phyloP scores from a whole-genome alignment of 2,797 vertebrate genomes.

The Phrynocephalus forsythii region DNA sequence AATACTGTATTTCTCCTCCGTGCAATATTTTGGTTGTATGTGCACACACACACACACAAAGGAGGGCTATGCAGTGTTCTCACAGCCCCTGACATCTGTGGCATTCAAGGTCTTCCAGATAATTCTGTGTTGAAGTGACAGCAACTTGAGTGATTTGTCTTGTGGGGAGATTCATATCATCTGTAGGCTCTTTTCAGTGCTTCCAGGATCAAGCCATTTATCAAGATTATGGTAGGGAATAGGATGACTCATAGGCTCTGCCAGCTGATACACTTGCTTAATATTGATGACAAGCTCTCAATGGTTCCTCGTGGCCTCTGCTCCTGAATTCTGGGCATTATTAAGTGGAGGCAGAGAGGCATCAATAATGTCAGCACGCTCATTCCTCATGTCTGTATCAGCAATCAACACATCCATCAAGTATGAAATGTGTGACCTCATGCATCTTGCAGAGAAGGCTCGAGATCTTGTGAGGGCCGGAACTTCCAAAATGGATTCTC shows the following conservation, averaged over 20 bases:
- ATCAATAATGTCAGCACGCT: slow-evolving; percentile 31
- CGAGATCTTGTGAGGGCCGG: background rate
- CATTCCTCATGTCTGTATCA: slow-evolving; percentile 4
- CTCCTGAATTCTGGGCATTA: slow-evolving; percentile 23
- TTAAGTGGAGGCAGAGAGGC: slow-evolving; percentile 30
- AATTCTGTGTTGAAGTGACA: slow-evolving; percentile 22
- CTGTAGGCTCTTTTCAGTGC: background rate
- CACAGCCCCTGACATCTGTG: background rate
- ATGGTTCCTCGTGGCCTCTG: slow-evolving; percentile 25
- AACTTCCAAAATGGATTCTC: background rate
- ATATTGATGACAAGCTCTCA: slow-evolving; percentile 36
- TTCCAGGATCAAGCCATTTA: slow-evolving; percentile 29
- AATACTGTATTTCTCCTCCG: background rate
- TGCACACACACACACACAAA: background rate
- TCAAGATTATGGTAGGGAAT: slow-evolving; percentile 35
- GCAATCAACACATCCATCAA: slow-evolving; percentile 39
- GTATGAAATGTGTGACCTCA: slow-evolving; percentile 11
- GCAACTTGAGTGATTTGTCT: slow-evolving; percentile 35
- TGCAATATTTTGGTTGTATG: background rate
- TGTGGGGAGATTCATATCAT: slow-evolving; percentile 17
- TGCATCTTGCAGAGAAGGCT: slow-evolving; percentile 8
- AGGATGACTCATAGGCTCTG: slow-evolving; percentile 37
- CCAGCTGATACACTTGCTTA: slow-evolving; percentile 41
- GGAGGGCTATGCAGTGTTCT: too few species aligned
- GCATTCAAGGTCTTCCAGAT: slow-evolving; percentile 15